Conservation (phyloP, 1,140 invertebrate genomes). For the Apocrypta bakeri region DNA sequence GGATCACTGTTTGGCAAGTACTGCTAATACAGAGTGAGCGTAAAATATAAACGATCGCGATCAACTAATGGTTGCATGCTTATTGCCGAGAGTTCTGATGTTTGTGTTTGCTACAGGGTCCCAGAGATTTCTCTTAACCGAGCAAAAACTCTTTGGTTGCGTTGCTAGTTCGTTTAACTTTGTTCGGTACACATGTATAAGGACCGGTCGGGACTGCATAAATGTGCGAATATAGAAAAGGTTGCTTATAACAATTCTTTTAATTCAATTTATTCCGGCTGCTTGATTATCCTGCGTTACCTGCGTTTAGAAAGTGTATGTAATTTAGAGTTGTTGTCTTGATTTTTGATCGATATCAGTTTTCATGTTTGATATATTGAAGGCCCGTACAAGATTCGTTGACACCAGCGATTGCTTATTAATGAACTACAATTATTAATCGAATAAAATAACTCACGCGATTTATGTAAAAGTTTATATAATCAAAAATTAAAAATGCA, state of each 20-base stretch:
- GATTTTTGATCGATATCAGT: background rate
- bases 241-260: background rate
- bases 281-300: background rate
- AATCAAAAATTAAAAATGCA: no score
- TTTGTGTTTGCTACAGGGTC: background rate
- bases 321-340: background rate
- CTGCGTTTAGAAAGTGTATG: background rate
- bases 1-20: no score
- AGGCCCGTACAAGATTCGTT: background rate
- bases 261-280: background rate
- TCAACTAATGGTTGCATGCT: background rate
- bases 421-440: background rate
- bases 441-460: no score
- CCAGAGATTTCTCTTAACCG: background rate
- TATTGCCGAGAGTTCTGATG: background rate
- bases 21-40: background rate
- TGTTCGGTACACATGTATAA: background rate
- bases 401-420: background rate
- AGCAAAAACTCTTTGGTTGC: background rate
- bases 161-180: background rate
- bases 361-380: background rate
- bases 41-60: background rate
- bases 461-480: no score
- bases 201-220: background rate
- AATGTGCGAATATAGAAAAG: background rate